Base-by-base conservation (phyloP, 2,888 invertebrate genomes). In the Diaphora mendica region DNA sequence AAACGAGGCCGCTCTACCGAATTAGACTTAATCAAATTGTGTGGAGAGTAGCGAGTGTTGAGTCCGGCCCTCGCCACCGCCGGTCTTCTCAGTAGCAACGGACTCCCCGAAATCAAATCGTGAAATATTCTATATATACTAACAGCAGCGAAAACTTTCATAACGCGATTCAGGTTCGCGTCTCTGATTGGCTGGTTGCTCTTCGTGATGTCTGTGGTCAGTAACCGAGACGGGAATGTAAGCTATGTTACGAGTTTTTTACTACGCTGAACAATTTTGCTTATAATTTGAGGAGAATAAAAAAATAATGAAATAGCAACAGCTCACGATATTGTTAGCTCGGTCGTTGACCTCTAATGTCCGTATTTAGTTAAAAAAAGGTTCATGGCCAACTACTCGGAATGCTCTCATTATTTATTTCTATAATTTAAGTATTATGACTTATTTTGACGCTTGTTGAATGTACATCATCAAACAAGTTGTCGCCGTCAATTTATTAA, bases 51-150 rank as follows among this genome's bases (percentile, higher is more conserved):
- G 94, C 94, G 94, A 94, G 94, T 81, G 84, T 93, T 93, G 90
- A 90, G 94, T 92, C 94, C 93, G 94, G 93, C 91, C 87, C 93
- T 94, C 94, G 93, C 94, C 82, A 93, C 81, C 85, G 90, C 94
- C 94, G 92, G 93, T 93, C 94, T 94, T 94, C 94, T 87, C 89
- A 91, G 91, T 91, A 93, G 79, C 94, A 94, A 94, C 93, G 94
- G 94, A 94, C 94, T 93, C 91, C 94, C 94, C 91, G 82, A 81
- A 13, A 93, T 93, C 93, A 93, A 94, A 94, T 0, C 17, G 30
- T n/a, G 39, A 20, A 9, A 9, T 11, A 3, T 67, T 71, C 5
- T 59, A 82, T 87, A 87, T 88, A 90, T 86, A 88, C 78, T 35
- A 26, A 81, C 17, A 23, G n/a, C 4, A 13, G 35, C n/a, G 74